Percentiles rank a stretch among this genome's conserved stretches.
Conservation (phyloP, 2,113 vertebrate species). For the Oncorhynchus kisutch region DNA sequence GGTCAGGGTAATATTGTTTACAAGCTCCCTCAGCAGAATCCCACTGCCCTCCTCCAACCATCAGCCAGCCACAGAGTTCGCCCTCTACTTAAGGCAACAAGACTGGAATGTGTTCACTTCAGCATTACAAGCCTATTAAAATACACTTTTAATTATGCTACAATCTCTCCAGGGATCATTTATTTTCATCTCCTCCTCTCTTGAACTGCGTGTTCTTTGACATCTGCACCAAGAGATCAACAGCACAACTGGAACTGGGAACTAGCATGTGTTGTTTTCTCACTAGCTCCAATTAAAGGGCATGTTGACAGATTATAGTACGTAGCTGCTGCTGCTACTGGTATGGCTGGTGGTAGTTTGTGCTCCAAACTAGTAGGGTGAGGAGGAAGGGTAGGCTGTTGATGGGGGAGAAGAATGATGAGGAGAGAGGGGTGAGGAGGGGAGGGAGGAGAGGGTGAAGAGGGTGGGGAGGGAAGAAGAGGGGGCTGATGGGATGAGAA, state of each 20-base stretch:
- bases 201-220: conserved; percentile 53
- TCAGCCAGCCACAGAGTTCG: conserved; percentile 65
- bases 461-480: neutral
- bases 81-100: conserved; percentile 76
- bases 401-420: conserved; percentile 13
- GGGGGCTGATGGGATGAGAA: conserved; percentile 5
- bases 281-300: conserved; percentile 69
- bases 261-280: conserved; percentile 66
- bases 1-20: conserved; percentile 71
- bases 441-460: neutral
- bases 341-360: conserved; percentile 65
- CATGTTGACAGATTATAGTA: conserved; percentile 71
- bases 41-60: conserved; percentile 65
- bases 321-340: no score
- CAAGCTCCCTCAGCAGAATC: conserved; percentile 66
- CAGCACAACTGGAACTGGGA: conserved; percentile 57
- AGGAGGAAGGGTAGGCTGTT: neutral
- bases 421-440: conserved; percentile 24
- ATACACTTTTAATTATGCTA: conserved; percentile 70
- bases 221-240: conserved; percentile 57
- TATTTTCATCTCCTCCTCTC: conserved; percentile 28
- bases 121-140: conserved; percentile 70
- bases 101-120: conserved; percentile 55
- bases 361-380: conserved; percentile 55
- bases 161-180: conserved; percentile 58